Evolutionary conservation across 2,888 invertebrate genomes (phyloP).

Genomic region (Poecilus cupreus): DNA sequence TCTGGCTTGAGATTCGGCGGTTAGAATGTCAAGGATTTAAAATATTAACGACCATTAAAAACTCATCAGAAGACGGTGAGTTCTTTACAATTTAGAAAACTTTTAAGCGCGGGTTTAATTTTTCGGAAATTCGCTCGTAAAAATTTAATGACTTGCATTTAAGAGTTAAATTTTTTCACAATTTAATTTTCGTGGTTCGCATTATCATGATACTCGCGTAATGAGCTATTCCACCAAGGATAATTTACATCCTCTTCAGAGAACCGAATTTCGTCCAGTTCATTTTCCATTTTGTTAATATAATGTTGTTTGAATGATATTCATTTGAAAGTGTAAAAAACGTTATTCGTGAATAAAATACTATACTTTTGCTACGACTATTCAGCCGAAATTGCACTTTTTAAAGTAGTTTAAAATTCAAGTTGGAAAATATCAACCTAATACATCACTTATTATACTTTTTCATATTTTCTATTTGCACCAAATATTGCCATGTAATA

Average conservation of each 20-base stretch:
- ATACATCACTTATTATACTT: too few relatives aligned
- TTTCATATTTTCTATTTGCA: too few relatives aligned
- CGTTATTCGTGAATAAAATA: too few relatives aligned
- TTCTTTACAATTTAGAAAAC: not conserved
- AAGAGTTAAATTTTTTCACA: slow-evolving; percentile 8
- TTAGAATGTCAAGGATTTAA: slow-evolving; percentile 42
- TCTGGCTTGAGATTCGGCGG: not conserved
- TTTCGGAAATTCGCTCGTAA: slow-evolving; percentile 48
- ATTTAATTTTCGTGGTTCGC: not conserved
- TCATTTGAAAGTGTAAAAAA: too few relatives aligned
- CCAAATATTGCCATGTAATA: too few relatives aligned
- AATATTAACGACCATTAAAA: slow-evolving; percentile 49
- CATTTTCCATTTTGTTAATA: too few relatives aligned
- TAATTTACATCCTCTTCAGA: not conserved
- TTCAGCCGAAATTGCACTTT: too few relatives aligned
- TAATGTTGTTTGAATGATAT: too few relatives aligned
- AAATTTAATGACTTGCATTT: slow-evolving; percentile 31
- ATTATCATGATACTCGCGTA: not conserved
- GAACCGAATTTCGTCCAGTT: too few relatives aligned
- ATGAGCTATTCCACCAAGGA: not conserved
- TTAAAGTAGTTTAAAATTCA: too few relatives aligned
- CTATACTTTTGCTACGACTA: too few relatives aligned
- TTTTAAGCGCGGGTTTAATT: slow-evolving; percentile 42
- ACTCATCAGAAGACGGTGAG: slow-evolving; percentile 35
- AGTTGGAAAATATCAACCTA: too few relatives aligned